Conservation (phyloP, 2,113 vertebrate species). For the Pygoscelis adeliae region DNA sequence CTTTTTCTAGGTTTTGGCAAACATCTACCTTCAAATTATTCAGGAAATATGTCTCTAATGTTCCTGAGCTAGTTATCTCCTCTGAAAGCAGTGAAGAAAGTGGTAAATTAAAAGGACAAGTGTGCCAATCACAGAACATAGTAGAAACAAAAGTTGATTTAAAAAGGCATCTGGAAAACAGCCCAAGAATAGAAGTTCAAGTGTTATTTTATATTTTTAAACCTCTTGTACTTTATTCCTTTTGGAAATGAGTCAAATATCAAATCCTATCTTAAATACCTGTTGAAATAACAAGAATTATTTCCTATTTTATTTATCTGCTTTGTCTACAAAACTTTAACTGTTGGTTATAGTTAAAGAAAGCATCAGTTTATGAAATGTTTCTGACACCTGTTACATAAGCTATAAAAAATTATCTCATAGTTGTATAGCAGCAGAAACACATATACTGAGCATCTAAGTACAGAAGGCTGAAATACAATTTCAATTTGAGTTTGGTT, state of each 20-base stretch:
- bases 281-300: not conserved
- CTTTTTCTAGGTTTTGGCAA: not conserved
- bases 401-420: not conserved
- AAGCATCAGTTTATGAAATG: not conserved
- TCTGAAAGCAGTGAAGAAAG: not conserved
- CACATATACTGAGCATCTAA: not conserved
- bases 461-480: not conserved
- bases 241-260: not conserved
- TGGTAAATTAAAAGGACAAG: slow-evolving; percentile 14
- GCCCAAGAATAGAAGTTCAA: not conserved
- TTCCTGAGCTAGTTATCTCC: not conserved
- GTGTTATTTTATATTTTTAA: not conserved
- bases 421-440: not conserved
- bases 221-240: not conserved
- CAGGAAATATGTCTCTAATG: not conserved
- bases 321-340: not conserved
- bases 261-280: not conserved
- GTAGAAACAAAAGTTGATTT: slow-evolving; percentile 1
- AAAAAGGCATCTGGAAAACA: not conserved
- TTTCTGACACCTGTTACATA: not conserved
- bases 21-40: not conserved
- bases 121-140: not conserved
- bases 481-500: not conserved
- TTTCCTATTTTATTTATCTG: not conserved
- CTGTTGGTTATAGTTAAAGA: not conserved